These are phyloP conservation scores for Calidris pugnax DNA, from an alignment of 2,113 vertebrate species.

Conservation along the genomic window DNA sequence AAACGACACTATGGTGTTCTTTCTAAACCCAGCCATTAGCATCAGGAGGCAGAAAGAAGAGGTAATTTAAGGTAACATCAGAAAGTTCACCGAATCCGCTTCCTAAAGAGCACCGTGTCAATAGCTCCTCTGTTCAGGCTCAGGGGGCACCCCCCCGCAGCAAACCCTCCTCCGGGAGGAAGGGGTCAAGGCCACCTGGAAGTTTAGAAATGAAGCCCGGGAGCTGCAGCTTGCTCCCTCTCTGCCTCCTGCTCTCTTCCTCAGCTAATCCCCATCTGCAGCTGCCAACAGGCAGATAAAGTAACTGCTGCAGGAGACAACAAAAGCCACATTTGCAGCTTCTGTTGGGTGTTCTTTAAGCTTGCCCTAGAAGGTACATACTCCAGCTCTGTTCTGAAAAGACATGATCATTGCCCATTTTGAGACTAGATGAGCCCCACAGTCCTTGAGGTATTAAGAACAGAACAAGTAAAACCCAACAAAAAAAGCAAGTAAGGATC, in stretches of 20 bases:
- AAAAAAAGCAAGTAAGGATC: not conserved
- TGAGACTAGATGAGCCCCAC: not conserved
- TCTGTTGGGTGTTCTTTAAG: not conserved
- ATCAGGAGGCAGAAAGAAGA: not conserved
- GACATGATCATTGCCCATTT: not conserved
- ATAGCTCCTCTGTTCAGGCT: not conserved
- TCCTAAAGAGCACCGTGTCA: not conserved
- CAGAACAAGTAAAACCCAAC: not conserved
- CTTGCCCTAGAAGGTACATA: not conserved
- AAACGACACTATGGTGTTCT: not conserved
- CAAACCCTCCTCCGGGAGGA: not conserved
- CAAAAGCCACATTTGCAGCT: not conserved
- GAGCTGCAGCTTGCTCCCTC: not conserved
- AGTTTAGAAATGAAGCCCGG: not conserved
- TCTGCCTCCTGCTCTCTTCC: not conserved
- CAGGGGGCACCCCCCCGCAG: not conserved
- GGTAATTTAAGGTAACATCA: conserved; percentile 39
- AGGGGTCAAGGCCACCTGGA: not conserved
- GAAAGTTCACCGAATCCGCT: not conserved
- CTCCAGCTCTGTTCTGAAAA: not conserved
- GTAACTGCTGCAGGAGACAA: not conserved
- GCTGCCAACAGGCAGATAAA: not conserved
- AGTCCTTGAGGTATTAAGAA: not conserved
- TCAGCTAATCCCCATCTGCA: not conserved
- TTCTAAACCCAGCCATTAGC: not conserved